These are phyloP conservation scores for Cryptotermes secundus DNA, from an alignment of 1,140 invertebrate species.

Conservation along the genomic window DNA sequence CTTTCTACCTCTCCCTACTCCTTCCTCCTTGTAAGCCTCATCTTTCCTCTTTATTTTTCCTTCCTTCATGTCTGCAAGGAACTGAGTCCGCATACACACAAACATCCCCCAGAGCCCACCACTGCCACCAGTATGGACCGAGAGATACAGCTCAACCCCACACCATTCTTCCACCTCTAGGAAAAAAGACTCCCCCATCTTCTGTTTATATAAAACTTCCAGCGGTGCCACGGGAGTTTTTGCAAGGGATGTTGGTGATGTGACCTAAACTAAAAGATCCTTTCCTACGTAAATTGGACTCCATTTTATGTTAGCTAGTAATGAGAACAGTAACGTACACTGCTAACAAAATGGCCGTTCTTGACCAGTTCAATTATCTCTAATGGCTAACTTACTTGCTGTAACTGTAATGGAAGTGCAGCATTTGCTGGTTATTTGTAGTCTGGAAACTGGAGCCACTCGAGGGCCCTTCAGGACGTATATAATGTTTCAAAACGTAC, in stretches of 20 bases:
- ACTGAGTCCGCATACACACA: not conserved
- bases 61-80: not conserved
- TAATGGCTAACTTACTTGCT: not conserved
- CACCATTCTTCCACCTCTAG: not conserved
- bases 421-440: not conserved
- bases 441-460: not conserved
- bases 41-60: conserved; percentile 15
- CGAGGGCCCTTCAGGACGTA: not conserved
- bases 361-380: conserved; percentile 11
- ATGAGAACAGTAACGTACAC: not conserved
- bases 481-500: not conserved
- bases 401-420: not conserved
- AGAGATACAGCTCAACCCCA: not conserved
- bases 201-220: conserved; percentile 20
- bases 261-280: not conserved
- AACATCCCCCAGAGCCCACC: conserved; percentile 3
- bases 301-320: not conserved
- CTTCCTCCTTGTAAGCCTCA: not conserved
- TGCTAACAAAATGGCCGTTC: conserved; percentile 8
- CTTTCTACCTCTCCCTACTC: not conserved
- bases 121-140: not conserved
- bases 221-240: conserved; percentile 3
- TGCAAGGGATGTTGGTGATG: conserved; percentile 3
- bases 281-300: not conserved
- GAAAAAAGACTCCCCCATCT: not conserved